These are phyloP conservation scores for Crotophaga sulcirostris DNA, from an alignment of 2,113 vertebrate genomes.

Conservation along the genomic window DNA sequence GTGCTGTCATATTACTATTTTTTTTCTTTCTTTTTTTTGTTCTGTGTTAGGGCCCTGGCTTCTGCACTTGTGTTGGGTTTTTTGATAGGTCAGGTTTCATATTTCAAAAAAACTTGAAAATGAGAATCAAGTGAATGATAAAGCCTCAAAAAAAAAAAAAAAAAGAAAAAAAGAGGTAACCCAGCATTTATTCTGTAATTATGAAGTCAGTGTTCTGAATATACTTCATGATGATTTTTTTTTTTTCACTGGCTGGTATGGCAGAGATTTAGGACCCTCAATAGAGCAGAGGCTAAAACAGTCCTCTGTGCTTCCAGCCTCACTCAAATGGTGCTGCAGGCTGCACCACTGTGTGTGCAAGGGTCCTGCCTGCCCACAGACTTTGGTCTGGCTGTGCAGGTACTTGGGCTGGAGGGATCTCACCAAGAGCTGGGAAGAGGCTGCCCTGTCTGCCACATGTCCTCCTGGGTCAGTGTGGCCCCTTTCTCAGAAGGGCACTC, in stretches of 20 bases:
- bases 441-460: neutral
- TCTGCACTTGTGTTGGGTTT: neutral
- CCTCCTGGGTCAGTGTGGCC: rapidly evolving
- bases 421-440: neutral
- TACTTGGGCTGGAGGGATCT: neutral
- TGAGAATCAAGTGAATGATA: neutral
- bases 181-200: neutral
- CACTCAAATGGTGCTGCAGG: neutral
- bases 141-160: neutral
- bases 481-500: neutral
- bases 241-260: neutral
- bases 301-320: neutral
- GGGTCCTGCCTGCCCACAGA: neutral
- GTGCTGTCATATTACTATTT: neutral
- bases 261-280: neutral
- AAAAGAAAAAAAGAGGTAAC: neutral
- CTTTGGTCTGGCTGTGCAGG: neutral
- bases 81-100: neutral
- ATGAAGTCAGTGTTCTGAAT: neutral
- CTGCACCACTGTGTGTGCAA: rapidly evolving
- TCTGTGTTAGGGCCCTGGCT: neutral
- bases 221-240: neutral
- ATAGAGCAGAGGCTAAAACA: neutral
- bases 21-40: neutral
- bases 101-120: neutral